phyloP scores from a whole-genome alignment of 2,888 invertebrate species.

The Caenorhabditis sp. region DNA sequence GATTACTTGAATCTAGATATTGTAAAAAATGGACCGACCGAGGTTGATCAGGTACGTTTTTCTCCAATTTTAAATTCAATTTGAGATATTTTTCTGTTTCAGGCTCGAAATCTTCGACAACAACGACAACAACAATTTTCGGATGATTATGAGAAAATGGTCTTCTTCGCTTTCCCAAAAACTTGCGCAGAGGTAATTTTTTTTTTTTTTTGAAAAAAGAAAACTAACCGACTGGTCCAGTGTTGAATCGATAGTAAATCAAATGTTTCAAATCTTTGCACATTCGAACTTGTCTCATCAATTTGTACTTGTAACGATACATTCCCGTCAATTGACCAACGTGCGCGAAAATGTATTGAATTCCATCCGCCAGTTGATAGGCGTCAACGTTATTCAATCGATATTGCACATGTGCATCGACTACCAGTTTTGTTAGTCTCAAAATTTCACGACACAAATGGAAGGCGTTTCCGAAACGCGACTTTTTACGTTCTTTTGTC shows the following conservation, averaged over 20 bases:
- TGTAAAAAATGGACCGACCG: too few species aligned
- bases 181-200: too few species aligned
- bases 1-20: too few species aligned
- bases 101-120: too few species aligned
- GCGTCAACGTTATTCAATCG: slow-evolving; percentile 96
- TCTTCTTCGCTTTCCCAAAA: too few species aligned
- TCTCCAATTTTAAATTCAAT: too few species aligned
- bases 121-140: too few species aligned
- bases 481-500: slow-evolving; percentile 98
- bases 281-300: slow-evolving; percentile 79
- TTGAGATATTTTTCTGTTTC: too few species aligned
- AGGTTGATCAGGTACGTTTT: too few species aligned
- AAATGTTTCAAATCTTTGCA: slow-evolving; percentile 99
- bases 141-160: too few species aligned
- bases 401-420: slow-evolving; percentile 99
- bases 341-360: slow-evolving; percentile 99
- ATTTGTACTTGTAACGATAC: slow-evolving; percentile 80
- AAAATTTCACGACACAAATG: slow-evolving; percentile 98
- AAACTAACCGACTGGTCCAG: slow-evolving; percentile 65
- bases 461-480: slow-evolving; percentile 83
- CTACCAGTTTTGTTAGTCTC: slow-evolving; percentile 95
- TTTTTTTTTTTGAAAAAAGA: too few species aligned
- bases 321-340: slow-evolving; percentile 99
- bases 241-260: slow-evolving; percentile 85
- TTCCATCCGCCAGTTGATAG: slow-evolving; percentile 92